phyloP scores from a whole-genome alignment of 1,140 invertebrate genomes.

The Metopolophium dirhodum region DNA sequence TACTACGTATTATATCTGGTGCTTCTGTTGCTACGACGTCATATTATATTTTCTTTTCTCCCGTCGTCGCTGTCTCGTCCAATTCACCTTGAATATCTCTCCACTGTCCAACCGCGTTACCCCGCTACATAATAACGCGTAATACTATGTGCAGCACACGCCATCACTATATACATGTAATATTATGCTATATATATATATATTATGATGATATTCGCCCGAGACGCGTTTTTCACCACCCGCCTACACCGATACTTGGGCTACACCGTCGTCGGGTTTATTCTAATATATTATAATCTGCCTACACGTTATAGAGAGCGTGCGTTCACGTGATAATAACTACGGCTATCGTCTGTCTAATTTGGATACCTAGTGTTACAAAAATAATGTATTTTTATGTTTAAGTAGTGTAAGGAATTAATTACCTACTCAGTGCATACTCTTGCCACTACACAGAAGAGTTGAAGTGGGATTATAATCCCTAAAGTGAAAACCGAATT shows the following conservation, averaged over 20 bases:
- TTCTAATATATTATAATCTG: too few relatives aligned
- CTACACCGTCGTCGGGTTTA: background rate
- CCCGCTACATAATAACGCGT: background rate
- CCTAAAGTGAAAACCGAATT: too few relatives aligned
- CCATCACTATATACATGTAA: background rate
- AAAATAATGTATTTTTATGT: too few relatives aligned
- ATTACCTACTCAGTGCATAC: too few relatives aligned
- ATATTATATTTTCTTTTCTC: constrained; percentile 13
- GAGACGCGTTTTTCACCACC: background rate
- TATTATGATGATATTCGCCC: background rate
- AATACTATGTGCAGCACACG: background rate
- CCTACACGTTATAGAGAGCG: too few relatives aligned
- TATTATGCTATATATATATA: background rate
- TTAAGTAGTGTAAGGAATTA: too few relatives aligned
- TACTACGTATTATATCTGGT: background rate
- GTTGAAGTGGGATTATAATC: too few relatives aligned
- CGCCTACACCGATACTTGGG: too few relatives aligned
- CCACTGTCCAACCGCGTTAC: background rate
- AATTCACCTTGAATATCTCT: constrained; percentile 16
- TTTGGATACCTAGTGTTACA: too few relatives aligned
- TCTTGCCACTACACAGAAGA: too few relatives aligned
- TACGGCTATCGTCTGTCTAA: too few relatives aligned
- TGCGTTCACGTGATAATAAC: too few relatives aligned
- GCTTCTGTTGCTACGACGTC: background rate
- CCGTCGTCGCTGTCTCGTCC: background rate